phyloP scores from a whole-genome alignment of 1,140 invertebrate genomes.

The Drosophila grimshawi region DNA sequence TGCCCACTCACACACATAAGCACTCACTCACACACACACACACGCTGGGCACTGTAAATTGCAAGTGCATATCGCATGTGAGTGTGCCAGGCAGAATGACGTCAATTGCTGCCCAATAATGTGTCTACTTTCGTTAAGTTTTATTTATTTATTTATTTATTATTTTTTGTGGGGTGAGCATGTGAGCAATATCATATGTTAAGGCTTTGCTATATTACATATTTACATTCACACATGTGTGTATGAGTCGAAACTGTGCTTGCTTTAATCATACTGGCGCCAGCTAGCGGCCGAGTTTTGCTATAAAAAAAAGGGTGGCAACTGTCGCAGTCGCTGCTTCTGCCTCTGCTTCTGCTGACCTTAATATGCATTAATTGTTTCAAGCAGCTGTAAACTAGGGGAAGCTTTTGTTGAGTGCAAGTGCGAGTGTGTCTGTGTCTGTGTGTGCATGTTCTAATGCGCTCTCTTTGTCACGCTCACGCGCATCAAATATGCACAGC shows the following conservation, averaged over 20 bases:
- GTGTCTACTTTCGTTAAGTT: conserved; percentile 56
- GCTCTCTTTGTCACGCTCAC: conserved; percentile 46
- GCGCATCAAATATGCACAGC: conserved; percentile 54
- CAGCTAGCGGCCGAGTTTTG: conserved; percentile 46
- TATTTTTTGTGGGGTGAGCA: conserved; percentile 16
- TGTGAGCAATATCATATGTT: conserved; percentile 11
- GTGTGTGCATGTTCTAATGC: conserved; percentile 53
- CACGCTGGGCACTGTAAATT: conserved; percentile 54
- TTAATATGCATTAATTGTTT: conserved; percentile 77
- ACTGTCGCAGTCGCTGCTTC: conserved; percentile 17
- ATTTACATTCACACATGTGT: background rate
- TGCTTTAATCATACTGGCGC: conserved; percentile 46
- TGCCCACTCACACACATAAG: conserved; percentile 42
- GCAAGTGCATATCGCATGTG: conserved; percentile 44
- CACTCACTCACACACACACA: conserved; percentile 14
- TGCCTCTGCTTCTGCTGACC: conserved; percentile 52
- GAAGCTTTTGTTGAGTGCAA: conserved; percentile 34
- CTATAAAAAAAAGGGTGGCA: conserved; percentile 23
- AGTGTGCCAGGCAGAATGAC: conserved; percentile 51
- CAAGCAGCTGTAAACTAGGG: conserved; percentile 51
- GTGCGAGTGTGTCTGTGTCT: conserved; percentile 7
- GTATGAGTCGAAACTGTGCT: background rate
- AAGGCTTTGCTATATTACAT: background rate
- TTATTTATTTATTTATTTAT: conserved; percentile 55
- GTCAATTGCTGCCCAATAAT: conserved; percentile 63